Evolutionary conservation across 2,797 vertebrate genomes (phyloP), one percentile per base, ranked within the genome.

Genomic region (Dallia pectoralis): DNA sequence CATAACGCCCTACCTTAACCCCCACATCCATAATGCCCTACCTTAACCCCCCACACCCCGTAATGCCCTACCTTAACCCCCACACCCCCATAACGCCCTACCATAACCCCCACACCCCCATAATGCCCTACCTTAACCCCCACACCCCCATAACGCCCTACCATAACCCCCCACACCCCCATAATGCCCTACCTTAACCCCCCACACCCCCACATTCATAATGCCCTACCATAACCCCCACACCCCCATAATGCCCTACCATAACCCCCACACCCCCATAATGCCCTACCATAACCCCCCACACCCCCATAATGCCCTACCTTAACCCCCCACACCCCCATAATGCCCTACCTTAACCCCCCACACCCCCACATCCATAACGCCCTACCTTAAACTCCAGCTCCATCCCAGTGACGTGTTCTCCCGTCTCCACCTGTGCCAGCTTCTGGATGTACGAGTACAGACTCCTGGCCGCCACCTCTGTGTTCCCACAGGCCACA

Each of bases 91-190:
- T 15, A 15, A 40, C 5, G 5, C 5, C 19, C 51, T 59, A 99
- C 97, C 97, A 98, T 99, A 88, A 99, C 99, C 89, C 99, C 97
- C 49, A 99, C n/a, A n/a, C n/a, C n/a, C n/a, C n/a, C n/a, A n/a
- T n/a, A n/a, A n/a, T n/a, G n/a, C n/a, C n/a, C n/a, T n/a, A n/a
- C n/a, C n/a, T n/a, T n/a, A n/a, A n/a, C n/a, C n/a, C n/a, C 33
- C 7, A 7, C 33, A 3, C 33, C 33, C n/a, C n/a, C n/a, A n/a
- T n/a, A n/a, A n/a, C 7, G 33, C 33, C 33, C n/a, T n/a, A n/a
- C n/a, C n/a, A n/a, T n/a, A n/a, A n/a, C n/a, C n/a, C n/a, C n/a
- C 12, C 53, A n/a, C 48, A 22, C 36, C 12, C 36, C 12, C 25
- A 1, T 15, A 15, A 40, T 5, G 5, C 5, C 19, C 51, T 59